Evolutionary conservation across 2,888 invertebrate species (phyloP), one percentile per base, ranked within the genome.

Genomic region (Oxystoma pomonae): DNA sequence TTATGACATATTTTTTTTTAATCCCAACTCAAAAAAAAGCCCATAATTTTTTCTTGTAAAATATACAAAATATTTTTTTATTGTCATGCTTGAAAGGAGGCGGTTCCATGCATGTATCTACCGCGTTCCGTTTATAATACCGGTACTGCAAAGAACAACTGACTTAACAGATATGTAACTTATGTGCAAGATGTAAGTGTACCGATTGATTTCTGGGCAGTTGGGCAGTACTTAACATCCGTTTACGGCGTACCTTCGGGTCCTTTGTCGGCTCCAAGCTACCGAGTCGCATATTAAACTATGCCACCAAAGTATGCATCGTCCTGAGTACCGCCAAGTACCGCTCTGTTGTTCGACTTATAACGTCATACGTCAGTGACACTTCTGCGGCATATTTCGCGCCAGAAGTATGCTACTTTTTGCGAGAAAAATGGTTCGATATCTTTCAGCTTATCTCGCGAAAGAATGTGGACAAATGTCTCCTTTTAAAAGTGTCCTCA

Each of bases 221-320:
- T 12, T 7, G 35, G 12, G 35, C 12, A 35, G 35, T 35, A 35
- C 35, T 35, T 7, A 35, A 35, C 35, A 35, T 35, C 35, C 35
- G 35, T 35, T 35, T 35, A 35, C 12, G 12, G 35, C 35, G 35
- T 35, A 35, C 35, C 35, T 7, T 74, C 70, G 70, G 67, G 69
- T 70, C 71, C 79, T 78, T 79, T 79, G 79, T 78, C 79, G 79
- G 79, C 77, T 69, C 65, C 53, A 70, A 72, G 69, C 73, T 74
- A 74, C 74, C 74, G 71, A 73, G 70, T 74, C 72, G 77, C 75
- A 76, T 77, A 79, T 79, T 78, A 78, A 79, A 79, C 79, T 78
- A 78, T 79, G 79, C 77, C 79, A 78, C 71, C 74, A 73, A 76
- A 76, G 76, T 78, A 79, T 79, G 77, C 77, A 73, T 72, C 69